Evolutionary conservation across 2,113 vertebrate genomes (phyloP).

Genomic region (Dissostichus mawsoni): DNA sequence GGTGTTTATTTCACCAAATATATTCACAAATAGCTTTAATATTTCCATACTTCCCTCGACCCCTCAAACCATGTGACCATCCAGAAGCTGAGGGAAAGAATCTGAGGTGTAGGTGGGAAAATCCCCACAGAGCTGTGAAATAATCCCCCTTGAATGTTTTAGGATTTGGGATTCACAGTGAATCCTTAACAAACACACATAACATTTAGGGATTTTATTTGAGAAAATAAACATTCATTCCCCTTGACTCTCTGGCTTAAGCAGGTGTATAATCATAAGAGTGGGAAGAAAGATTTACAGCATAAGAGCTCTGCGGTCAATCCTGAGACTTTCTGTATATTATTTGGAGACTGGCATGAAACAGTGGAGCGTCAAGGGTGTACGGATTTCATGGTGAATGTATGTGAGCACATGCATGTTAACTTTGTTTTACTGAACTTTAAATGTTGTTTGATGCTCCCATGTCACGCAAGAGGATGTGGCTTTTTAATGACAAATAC

Average conservation of each 20-base stretch:
- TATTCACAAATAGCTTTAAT: conserved; percentile 11
- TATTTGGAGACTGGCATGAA: background rate
- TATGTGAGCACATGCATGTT: conserved; percentile 9
- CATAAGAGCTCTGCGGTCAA: background rate
- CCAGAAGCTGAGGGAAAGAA: conserved; percentile 42
- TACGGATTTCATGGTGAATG: conserved; percentile 19
- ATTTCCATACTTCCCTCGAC: conserved; percentile 31
- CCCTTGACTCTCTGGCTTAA: conserved; percentile 24
- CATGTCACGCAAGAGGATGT: conserved; percentile 58
- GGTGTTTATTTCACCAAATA: conserved; percentile 16
- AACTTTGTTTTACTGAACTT: conserved; percentile 22
- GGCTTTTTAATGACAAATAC: conserved; percentile 67
- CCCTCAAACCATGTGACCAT: conserved; percentile 23
- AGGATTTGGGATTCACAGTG: conserved; percentile 54
- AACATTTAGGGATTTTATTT: conserved; percentile 43
- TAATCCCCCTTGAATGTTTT: conserved; percentile 45
- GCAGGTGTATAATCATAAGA: conserved; percentile 53
- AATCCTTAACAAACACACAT: conserved; percentile 58
- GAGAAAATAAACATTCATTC: conserved; percentile 40
- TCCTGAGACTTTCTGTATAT: background rate
- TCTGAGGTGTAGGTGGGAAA: conserved; percentile 62
- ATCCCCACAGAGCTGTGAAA: conserved; percentile 47
- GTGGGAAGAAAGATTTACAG: background rate
- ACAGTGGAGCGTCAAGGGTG: background rate
- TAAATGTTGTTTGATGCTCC: conserved; percentile 37